Conservation (phyloP, 1,140 invertebrate species). For the Coptotermes formosanus region DNA sequence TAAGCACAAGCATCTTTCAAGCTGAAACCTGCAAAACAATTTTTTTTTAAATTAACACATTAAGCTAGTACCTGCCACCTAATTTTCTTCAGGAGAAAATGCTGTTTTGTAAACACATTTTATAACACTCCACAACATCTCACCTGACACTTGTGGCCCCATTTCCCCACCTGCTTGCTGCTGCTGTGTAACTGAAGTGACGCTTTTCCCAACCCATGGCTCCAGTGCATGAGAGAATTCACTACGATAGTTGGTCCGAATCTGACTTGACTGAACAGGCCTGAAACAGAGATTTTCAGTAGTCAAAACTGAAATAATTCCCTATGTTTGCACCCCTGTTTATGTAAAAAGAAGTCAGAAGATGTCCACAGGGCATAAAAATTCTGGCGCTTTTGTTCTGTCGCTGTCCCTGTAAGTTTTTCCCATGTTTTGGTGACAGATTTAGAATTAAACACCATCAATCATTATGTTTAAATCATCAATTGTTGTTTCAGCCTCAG, state of each 20-base stretch:
- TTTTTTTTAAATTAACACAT: background rate
- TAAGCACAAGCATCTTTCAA: too few species aligned
- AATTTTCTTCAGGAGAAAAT: background rate
- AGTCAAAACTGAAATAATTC: too few species aligned
- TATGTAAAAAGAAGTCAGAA: too few species aligned
- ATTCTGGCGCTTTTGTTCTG: too few species aligned
- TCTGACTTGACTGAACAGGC: constrained; percentile 56
- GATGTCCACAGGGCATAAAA: too few species aligned
- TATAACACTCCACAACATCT: constrained; percentile 18
- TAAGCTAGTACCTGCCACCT: background rate
- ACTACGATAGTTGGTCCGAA: constrained; percentile 62
- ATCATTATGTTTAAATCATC: too few species aligned
- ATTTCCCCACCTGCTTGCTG: constrained; percentile 27
- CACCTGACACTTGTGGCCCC: background rate
- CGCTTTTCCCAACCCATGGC: constrained; percentile 54
- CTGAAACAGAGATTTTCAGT: constrained; percentile 41
- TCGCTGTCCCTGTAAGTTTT: too few species aligned
- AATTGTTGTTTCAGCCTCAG: too few species aligned
- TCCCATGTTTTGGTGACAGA: too few species aligned
- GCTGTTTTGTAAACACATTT: background rate
- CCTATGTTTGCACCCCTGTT: too few species aligned
- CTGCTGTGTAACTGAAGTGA: constrained; percentile 29
- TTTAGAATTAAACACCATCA: too few species aligned
- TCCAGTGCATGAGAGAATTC: constrained; percentile 64
- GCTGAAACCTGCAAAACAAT: too few species aligned